Evolutionary conservation across 2,888 invertebrate genomes (phyloP).

Genomic region (Trachelus iudaicus): DNA sequence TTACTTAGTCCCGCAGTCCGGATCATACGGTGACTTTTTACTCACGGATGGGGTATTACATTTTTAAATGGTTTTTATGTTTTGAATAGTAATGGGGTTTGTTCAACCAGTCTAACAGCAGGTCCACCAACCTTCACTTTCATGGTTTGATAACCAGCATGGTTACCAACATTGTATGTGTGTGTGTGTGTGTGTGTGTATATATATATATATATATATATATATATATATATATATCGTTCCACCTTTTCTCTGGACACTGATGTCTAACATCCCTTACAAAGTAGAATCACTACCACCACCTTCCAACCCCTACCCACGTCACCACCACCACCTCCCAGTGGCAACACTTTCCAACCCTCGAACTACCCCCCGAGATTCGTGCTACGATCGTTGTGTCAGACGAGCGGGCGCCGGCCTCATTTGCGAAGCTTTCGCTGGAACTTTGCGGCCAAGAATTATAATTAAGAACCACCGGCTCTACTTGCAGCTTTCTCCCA

Average conservation of each 20-base stretch:
- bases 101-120: constrained; percentile 4
- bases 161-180: no score
- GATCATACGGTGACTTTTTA: constrained; percentile 52
- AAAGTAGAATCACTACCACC: no score
- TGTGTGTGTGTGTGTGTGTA: no score
- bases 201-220: no score
- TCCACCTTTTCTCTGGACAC: constrained; percentile 17
- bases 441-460: constrained; percentile 61
- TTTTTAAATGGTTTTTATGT: constrained; percentile 66
- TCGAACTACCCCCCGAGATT: constrained; percentile 8
- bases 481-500: constrained; percentile 11
- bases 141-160: no score
- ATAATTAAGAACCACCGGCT: constrained; percentile 59
- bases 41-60: constrained; percentile 57
- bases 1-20: constrained; percentile 64
- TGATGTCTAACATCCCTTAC: no score
- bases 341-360: constrained; percentile 16
- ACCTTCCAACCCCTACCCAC: no score
- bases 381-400: constrained; percentile 49
- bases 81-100: constrained; percentile 64
- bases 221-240: neutral
- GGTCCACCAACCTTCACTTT: no score
- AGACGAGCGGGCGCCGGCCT: constrained; percentile 57
- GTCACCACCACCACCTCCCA: no score
- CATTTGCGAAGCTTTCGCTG: constrained; percentile 58